phyloP scores from a whole-genome alignment of 2,888 invertebrate species.

The Lycia hirtaria region DNA sequence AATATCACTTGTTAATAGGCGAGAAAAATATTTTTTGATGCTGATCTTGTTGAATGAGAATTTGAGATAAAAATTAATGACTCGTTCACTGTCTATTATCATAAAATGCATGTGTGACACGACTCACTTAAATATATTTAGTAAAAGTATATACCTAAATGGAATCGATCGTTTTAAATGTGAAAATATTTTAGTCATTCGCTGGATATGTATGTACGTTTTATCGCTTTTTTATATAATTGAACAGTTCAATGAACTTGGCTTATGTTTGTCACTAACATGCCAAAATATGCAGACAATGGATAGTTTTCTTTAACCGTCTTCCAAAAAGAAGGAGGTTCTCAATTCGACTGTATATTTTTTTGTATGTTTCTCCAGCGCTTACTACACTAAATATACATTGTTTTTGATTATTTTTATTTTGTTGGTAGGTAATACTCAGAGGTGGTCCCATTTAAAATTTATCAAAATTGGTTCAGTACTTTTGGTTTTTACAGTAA shows the following conservation, averaged over 20 bases:
- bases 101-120: neutral
- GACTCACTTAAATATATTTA: neutral
- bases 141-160: neutral
- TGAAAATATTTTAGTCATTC: neutral
- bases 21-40: neutral
- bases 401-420: too few relatives aligned
- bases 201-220: neutral
- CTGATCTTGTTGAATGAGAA: neutral
- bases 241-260: neutral
- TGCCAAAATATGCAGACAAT: too few relatives aligned
- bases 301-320: too few relatives aligned
- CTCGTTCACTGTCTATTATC: neutral
- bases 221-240: neutral
- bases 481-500: too few relatives aligned
- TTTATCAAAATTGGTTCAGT: too few relatives aligned
- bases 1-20: neutral
- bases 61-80: constrained; percentile 7
- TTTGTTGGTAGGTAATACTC: too few relatives aligned
- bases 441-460: too few relatives aligned
- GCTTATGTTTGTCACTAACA: too few relatives aligned
- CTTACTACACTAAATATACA: too few relatives aligned
- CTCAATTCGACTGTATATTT: too few relatives aligned
- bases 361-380: too few relatives aligned
- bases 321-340: too few relatives aligned
- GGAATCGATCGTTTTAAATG: neutral